phyloP scores from a whole-genome alignment of 2,888 invertebrate species.

The Nephrotoma guestfalica region DNA sequence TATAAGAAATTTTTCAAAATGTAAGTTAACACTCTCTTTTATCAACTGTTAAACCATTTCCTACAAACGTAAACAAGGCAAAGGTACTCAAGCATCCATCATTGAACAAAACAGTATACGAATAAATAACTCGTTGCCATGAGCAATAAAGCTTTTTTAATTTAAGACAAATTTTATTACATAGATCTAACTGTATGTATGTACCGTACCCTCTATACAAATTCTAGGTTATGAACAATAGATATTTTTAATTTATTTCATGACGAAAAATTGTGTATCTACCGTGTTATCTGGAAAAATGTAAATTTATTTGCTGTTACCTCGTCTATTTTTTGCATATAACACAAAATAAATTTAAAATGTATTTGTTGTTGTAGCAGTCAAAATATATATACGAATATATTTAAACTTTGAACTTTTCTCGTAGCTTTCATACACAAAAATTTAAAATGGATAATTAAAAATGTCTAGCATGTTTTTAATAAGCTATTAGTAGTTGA shows the following conservation, averaged over 20 bases:
- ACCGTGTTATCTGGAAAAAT: no score
- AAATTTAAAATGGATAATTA: neutral
- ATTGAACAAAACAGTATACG: neutral
- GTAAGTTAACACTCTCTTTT: no score
- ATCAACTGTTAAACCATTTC: no score
- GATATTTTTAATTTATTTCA: neutral
- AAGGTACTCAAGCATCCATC: no score
- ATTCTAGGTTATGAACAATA: neutral
- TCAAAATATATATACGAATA: neutral
- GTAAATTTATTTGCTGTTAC: no score
- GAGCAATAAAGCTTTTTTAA: neutral
- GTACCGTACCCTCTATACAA: neutral
- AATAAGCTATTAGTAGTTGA: neutral
- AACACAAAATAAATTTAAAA: neutral
- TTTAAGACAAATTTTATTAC: neutral
- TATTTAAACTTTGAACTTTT: neutral
- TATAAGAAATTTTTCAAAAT: no score
- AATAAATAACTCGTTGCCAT: neutral
- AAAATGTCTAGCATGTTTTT: neutral
- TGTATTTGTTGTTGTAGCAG: neutral
- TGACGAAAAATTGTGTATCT: neutral
- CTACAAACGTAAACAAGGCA: no score
- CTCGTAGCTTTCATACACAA: neutral
- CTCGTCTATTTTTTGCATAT: neutral
- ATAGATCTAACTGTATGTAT: no score